Evolutionary conservation across 2,113 vertebrate species (phyloP).

Genomic region (Condylura cristata): DNA sequence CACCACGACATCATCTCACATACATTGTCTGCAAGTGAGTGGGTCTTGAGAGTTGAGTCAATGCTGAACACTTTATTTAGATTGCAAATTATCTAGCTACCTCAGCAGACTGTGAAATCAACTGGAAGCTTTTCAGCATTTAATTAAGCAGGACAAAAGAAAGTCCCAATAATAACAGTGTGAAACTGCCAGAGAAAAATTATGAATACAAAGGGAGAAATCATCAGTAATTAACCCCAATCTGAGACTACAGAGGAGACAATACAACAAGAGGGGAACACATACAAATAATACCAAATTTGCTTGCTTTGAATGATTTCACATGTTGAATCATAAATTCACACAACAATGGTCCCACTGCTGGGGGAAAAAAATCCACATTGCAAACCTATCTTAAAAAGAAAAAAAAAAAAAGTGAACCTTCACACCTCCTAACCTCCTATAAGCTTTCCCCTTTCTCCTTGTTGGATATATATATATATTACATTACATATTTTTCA

Average conservation of each 20-base stretch:
- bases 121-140: constrained; percentile 77
- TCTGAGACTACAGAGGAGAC: constrained; percentile 38
- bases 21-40: constrained; percentile 71
- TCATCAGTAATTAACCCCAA: constrained; percentile 78
- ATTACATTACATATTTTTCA: neutral
- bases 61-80: constrained; percentile 80
- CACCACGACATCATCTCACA: constrained; percentile 49
- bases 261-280: constrained; percentile 10
- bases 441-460: neutral
- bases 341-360: neutral
- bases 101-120: constrained; percentile 80
- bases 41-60: constrained; percentile 72
- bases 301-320: constrained; percentile 30
- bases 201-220: constrained; percentile 72
- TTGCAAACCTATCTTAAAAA: no score
- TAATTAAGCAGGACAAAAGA: constrained; percentile 79
- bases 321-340: neutral
- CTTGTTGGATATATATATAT: no score
- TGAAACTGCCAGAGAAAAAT: constrained; percentile 71
- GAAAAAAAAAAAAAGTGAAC: no score
- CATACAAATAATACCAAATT: constrained; percentile 29
- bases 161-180: constrained; percentile 74
- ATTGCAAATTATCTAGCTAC: constrained; percentile 82
- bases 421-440: neutral
- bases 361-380: neutral